A percentile compares a stretch with the other conserved stretches of the same genome.
Conservation (phyloP, 2,888 invertebrate species). For the Machimus rusticus region DNA sequence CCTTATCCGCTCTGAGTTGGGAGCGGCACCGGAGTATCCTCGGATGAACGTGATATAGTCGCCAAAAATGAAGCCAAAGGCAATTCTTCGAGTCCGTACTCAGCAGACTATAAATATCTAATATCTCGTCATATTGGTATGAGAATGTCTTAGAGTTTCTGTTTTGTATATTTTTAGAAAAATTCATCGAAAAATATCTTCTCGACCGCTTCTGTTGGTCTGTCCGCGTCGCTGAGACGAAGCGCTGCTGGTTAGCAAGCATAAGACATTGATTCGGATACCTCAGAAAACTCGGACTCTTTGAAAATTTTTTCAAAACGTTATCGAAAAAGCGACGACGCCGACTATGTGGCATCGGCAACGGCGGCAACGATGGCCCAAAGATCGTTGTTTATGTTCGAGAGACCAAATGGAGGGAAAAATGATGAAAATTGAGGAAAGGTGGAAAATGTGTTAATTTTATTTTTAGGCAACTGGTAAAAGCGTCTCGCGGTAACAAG, state of each 20-base stretch:
- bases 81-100: conserved; percentile 44
- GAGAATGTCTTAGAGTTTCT: conserved; percentile 43
- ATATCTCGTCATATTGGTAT: conserved; percentile 44
- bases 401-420: conserved; percentile 4
- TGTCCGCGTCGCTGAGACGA: background rate
- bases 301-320: background rate
- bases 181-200: conserved; percentile 45
- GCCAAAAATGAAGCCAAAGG: conserved; percentile 42
- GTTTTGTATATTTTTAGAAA: conserved; percentile 46
- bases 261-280: background rate
- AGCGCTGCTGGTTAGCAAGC: background rate
- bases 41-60: conserved; percentile 42
- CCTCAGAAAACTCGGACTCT: background rate
- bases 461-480: conserved; percentile 34
- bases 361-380: background rate
- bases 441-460: conserved; percentile 27
- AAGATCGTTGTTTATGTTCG: conserved; percentile 31
- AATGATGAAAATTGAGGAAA: conserved; percentile 30
- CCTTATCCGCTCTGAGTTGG: background rate
- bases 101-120: conserved; percentile 46
- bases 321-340: background rate
- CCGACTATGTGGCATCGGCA: background rate
- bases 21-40: conserved; percentile 40
- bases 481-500: conserved; percentile 18
- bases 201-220: background rate